Conservation (phyloP, 2,888 invertebrate genomes). For the Pyralis farinalis region DNA sequence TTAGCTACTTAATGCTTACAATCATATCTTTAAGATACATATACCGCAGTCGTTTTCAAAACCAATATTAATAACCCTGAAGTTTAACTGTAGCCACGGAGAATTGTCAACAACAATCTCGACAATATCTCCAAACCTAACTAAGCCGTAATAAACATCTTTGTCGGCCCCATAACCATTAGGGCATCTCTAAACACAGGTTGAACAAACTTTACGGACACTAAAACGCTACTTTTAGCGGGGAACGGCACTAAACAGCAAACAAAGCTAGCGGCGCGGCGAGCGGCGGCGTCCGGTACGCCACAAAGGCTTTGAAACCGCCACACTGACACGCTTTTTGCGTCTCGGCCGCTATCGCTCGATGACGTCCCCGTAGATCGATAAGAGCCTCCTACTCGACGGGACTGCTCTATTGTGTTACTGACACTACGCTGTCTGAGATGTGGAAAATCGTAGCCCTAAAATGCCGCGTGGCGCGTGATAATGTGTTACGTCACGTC, state of each 20-base stretch:
- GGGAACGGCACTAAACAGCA: slow-evolving; percentile 67
- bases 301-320: slow-evolving; percentile 75
- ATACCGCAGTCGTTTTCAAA: too few relatives aligned
- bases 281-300: slow-evolving; percentile 73
- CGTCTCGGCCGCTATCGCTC: slow-evolving; percentile 73
- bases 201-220: slow-evolving; percentile 44
- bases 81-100: background rate
- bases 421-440: slow-evolving; percentile 73
- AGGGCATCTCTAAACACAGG: slow-evolving; percentile 37
- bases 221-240: slow-evolving; percentile 71
- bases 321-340: slow-evolving; percentile 79
- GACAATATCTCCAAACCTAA: background rate
- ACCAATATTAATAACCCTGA: too few relatives aligned
- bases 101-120: background rate
- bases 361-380: slow-evolving; percentile 79
- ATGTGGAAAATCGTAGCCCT: slow-evolving; percentile 73
- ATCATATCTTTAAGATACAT: too few relatives aligned
- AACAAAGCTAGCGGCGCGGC: slow-evolving; percentile 67
- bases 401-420: slow-evolving; percentile 74
- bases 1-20: too few relatives aligned
- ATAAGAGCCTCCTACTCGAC: slow-evolving; percentile 76
- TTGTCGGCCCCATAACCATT: slow-evolving; percentile 25
- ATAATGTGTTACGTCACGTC: slow-evolving; percentile 37
- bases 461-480: slow-evolving; percentile 47
- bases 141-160: slow-evolving; percentile 23